A percentile compares a stretch with the other conserved stretches of the same genome.
Conservation (phyloP, 1,140 invertebrate species). For the Drosophila prosaltans region DNA sequence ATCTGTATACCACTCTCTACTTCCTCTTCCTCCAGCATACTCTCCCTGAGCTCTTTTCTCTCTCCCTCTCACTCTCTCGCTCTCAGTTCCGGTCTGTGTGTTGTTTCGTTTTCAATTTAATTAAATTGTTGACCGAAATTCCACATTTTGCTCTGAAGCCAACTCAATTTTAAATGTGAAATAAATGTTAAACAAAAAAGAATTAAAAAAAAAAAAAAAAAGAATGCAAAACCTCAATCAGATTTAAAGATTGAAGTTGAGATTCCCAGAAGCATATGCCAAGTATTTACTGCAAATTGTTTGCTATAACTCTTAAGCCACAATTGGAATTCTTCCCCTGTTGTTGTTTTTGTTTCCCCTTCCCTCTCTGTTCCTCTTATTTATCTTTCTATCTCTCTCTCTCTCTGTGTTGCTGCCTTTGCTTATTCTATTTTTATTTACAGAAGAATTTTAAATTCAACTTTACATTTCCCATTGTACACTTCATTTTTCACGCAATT, state of each 20-base stretch:
- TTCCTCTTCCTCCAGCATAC: no score
- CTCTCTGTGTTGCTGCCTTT: no score
- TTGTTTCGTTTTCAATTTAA: conserved; percentile 35
- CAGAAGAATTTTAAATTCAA: conserved; percentile 2
- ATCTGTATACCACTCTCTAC: no score
- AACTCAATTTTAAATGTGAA: conserved; percentile 8
- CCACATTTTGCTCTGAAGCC: conserved; percentile 11
- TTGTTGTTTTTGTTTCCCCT: no score
- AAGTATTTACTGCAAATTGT: conserved; percentile 14
- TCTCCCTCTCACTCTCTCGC: background rate
- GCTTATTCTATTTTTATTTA: background rate
- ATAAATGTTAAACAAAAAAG: background rate
- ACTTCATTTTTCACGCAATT: conserved; percentile 8
- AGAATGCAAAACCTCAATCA: background rate
- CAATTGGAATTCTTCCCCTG: background rate
- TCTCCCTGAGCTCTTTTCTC: no score
- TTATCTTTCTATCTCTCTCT: background rate
- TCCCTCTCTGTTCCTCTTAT: no score
- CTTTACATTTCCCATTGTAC: background rate
- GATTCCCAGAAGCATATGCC: conserved; percentile 16
- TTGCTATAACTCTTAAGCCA: conserved; percentile 9
- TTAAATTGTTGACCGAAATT: conserved; percentile 47
- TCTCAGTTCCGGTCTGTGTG: background rate
- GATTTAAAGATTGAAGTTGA: conserved; percentile 5
- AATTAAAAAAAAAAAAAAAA: background rate